Evolutionary conservation across 2,888 invertebrate genomes (phyloP), one percentile per base, ranked within the genome.

Genomic region (Conistra vaccinii): DNA sequence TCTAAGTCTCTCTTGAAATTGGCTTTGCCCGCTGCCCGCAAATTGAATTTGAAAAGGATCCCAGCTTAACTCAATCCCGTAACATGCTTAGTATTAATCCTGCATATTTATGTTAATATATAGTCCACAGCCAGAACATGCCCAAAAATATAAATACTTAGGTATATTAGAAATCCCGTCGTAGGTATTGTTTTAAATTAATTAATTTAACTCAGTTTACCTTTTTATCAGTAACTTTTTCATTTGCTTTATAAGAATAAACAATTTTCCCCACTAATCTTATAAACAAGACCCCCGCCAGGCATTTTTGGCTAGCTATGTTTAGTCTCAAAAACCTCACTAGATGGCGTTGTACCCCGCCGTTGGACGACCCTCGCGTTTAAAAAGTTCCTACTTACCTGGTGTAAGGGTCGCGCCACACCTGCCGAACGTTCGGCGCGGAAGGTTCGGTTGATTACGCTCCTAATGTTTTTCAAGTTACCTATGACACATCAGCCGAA

Each of bases 1-100:
- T 66, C 29, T 68, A 58, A 72, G 72, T 48, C 61, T 39, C 71
- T 67, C 71, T 55, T 57, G 63, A 72, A 57, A 66, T 58, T 60
- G 53, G 68, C 67, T 63, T 63, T 35, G 66, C 68, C 26, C 66
- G 58, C 60, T 69, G 57, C 58, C 72, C 65, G 58, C 74, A 81
- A 85, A 88, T 87, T 87, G 74, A 85, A 84, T 88, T 80, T 73
- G 73, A 75, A 84, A 80, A 81, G 71, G 84, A 79, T 78, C 70
- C 55, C 17, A 67, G 84, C 66, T 76, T 78, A 81, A 66, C 68
- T 63, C 62, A 83, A 77, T 71, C 83, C 68, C 61, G 57, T 76
- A 60, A 71, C 61, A 48, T 26, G 66, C 71, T 75, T 58, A 60
- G 42, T 66, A 77, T 84, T 70, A 81, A 78, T 70, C 57, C 51